Evolutionary conservation across 2,113 vertebrate species (phyloP), one percentile per base, ranked within the genome.

Genomic region (Zootoca vivipara): DNA sequence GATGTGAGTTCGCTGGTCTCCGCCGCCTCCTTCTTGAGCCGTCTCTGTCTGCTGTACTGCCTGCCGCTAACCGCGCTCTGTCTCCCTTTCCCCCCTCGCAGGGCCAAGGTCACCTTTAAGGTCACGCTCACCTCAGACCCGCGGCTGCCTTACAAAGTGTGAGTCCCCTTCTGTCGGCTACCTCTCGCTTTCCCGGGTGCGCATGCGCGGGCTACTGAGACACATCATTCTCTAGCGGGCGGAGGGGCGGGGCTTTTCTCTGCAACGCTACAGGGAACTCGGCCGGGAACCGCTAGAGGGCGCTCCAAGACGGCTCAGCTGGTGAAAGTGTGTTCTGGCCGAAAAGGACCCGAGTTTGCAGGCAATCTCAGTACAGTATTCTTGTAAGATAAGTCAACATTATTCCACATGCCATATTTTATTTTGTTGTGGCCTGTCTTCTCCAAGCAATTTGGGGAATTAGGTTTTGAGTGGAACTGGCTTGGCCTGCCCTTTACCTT

Each of bases 111-210:
- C 72, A 88, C 87, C n/a, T 88, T 88, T n/a, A 88, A 88, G 62
- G 62, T 88, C 87, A 88, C 87, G 80, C 87, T 88, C 58, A 88
- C 87, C 3, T 88, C 87, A 4, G 87, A 88, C 80, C 87, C 87
- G 58, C 80, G 87, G n/a, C 52, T 88, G 87, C 87, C 87, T 4
- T 88, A 88, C 81, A 88, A 88, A 88, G 80, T 88, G 87, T 88
- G 87, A 88, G 87, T 88, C 52, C 9, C 1, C 64, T 7, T 18
- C 35, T 40, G 30, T 1, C 1, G 2, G 9, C 18, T 1, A 7
- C 22, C 35, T 5, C 38, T 22, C 40, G 5, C 52, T 40, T 28
- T 33, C 52, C n/a, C 3, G 3, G n/a, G 1, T 38, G 74, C 74
- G 74, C 74, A 67, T 67, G 85, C 67, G 52, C 38, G 13, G 26